Base-by-base conservation (phyloP, 2,888 invertebrate genomes). In the Acanthacorydalis orientalis region DNA sequence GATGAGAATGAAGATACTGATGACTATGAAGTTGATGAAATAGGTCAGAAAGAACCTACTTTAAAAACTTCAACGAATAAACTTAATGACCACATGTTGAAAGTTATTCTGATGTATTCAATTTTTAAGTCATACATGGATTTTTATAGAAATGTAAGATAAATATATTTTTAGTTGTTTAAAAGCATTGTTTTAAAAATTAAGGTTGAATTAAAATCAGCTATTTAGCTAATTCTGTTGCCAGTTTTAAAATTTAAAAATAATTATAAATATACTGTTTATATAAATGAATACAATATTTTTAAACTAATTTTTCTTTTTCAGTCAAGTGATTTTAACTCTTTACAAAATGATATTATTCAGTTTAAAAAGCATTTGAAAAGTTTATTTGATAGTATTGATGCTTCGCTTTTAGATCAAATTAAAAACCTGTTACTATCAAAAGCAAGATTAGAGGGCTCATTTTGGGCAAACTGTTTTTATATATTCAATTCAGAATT, bases 71-170 rank as follows among this genome's bases (percentile, higher is more conserved):
- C 16, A 15, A 42, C 16, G 10, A n/a, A 31, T 42, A 23, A 42
- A 15, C 31, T 42, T 31, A 31, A 10, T 4, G 42, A 42, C 7
- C 12, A 37, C n/a, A 37, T 37, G 7, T 37, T 37, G 10, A 37
- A 14, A 37, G 9, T 68, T 33, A 52, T 68, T 33, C 59, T 68
- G 51, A 62, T 61, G 48, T 54, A 64, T 34, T 56, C 62, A 37
- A 48, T 68, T 7, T 59, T 62, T 12, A 55, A 62, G 44, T 57
- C 62, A 46, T 65, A 68, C 50, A 53, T 58, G 10, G 54, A 57
- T 37, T 59, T 68, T 55, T 71, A 66, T 56, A 65, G 63, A 60
- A 67, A 62, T 48, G 67, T 69, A 56, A 64, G 61, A 58, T 15
- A 15, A 44, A 43, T 43, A 44, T 51, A 47, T 47, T 16, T 34